Evolutionary conservation across 2,113 vertebrate species (phyloP), one percentile per base, ranked within the genome.

Genomic region (Hydrolagus affinis): DNA sequence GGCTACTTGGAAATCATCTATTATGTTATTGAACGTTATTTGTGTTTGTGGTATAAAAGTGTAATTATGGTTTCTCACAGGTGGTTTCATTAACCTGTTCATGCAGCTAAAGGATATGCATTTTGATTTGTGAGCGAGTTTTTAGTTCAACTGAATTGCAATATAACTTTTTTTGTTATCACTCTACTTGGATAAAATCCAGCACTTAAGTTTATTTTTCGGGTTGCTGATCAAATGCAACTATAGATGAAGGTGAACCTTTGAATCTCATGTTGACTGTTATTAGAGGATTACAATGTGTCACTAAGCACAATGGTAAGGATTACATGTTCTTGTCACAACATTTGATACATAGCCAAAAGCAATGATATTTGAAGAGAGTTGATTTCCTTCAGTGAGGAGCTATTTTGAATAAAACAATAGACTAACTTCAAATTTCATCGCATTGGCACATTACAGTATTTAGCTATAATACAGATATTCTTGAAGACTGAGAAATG

Each of bases 51-150:
- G 62, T 9, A 68, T 83, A 30, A 68, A 66, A 66, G 60, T 68
- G 78, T 68, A 83, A 83, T 28, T 28, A 21, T 32, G 10, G 60
- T 83, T 83, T 83, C 2, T 28, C 60, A 83, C 28, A 83, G 62
- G 78, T 83, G 78, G 15, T 83, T 83, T 83, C 11, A 83, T 23
- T 62, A 59, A 12, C 57, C 76, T 78, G 25, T 78, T 78, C 59
- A 62, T 30, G 15, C 59, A 83, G n/a, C 62, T 68, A 62, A 44
- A 32, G 60, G 66, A 66, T 62, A 83, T 66, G 15, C 11, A 66
- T 32, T 59, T 78, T 60, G 76, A 9, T 77, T 68, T 83, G 28
- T 30, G 78, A 12, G 28, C 30, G 12, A 19, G 19, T 44, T 1
- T 83, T 25, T 32, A 66, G 17, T 4, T 32, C 6, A 64, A 19